These are phyloP conservation scores for Myodes glareolus DNA, from an alignment of 2,113 vertebrate genomes.

Conservation along the genomic window DNA sequence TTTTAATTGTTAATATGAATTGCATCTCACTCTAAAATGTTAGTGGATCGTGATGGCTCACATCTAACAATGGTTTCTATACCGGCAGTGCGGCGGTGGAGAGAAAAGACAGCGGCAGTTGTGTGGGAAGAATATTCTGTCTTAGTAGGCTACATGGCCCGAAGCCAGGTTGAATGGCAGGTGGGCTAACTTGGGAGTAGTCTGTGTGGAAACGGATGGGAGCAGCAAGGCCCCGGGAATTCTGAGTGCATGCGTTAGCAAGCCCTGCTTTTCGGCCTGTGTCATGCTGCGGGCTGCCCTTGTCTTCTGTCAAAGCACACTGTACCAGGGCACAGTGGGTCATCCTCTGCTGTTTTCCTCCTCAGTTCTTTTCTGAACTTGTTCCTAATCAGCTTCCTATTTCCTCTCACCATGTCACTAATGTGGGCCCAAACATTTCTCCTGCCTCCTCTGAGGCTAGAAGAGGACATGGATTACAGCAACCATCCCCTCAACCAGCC, in stretches of 20 bases:
- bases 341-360: not conserved
- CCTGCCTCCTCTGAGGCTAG: not conserved
- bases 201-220: not conserved
- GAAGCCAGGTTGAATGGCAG: not conserved
- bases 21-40: not conserved
- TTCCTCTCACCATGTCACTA: not conserved
- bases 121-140: not conserved
- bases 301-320: conserved; percentile 9
- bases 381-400: not conserved
- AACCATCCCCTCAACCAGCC: not conserved
- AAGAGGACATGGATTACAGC: conserved; percentile 9
- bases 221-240: not conserved
- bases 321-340: conserved; percentile 32
- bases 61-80: not conserved
- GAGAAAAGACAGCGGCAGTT: not conserved
- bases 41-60: not conserved
- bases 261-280: not conserved
- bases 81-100: not conserved
- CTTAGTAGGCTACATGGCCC: not conserved
- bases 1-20: conserved; percentile 7
- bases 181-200: not conserved
- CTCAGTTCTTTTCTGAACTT: not conserved
- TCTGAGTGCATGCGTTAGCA: not conserved
- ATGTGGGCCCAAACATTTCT: conserved; percentile 2
- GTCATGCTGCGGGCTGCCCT: conserved; percentile 22